phyloP scores from a whole-genome alignment of 2,888 invertebrate species.

The Penaeus monodon region DNA sequence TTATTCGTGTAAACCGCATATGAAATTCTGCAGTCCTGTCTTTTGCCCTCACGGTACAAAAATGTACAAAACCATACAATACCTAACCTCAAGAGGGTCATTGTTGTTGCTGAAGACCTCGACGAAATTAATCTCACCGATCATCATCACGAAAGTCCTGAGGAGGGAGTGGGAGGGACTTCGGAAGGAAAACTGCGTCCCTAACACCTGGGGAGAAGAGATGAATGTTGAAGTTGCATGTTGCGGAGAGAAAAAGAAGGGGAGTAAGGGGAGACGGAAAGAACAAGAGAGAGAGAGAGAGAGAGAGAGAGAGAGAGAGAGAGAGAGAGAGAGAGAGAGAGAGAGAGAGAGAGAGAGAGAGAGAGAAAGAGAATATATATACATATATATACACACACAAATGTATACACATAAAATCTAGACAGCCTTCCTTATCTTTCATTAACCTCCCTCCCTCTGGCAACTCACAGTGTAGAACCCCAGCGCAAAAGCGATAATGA shows the following conservation, averaged over 20 bases:
- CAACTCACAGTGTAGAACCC: conserved; percentile 67
- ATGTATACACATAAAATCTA: no score
- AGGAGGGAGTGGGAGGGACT: conserved; percentile 67
- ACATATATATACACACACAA: conserved; percentile 68
- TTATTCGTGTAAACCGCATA: not conserved
- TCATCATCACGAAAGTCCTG: conserved; percentile 70
- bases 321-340: no score
- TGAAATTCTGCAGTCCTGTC: not conserved
- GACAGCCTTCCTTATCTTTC: no score
- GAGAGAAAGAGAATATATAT: not conserved
- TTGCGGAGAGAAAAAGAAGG: not conserved
- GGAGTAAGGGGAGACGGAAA: not conserved
- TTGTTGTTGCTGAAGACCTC: conserved; percentile 68
- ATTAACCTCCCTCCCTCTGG: no score
- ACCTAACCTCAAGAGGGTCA: conserved; percentile 55
- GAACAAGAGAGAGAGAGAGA: not conserved
- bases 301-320: not conserved
- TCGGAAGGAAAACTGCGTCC: conserved; percentile 66
- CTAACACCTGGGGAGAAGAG: conserved; percentile 64
- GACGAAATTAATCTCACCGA: conserved; percentile 70
- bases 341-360: no score
- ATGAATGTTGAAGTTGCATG: not conserved
- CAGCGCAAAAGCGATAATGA: conserved; percentile 68
- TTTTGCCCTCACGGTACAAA: not conserved
- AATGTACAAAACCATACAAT: not conserved